Evolutionary conservation across 1,140 invertebrate genomes (phyloP), one percentile per base, ranked within the genome.

Genomic region (Drosophila subobscura): DNA sequence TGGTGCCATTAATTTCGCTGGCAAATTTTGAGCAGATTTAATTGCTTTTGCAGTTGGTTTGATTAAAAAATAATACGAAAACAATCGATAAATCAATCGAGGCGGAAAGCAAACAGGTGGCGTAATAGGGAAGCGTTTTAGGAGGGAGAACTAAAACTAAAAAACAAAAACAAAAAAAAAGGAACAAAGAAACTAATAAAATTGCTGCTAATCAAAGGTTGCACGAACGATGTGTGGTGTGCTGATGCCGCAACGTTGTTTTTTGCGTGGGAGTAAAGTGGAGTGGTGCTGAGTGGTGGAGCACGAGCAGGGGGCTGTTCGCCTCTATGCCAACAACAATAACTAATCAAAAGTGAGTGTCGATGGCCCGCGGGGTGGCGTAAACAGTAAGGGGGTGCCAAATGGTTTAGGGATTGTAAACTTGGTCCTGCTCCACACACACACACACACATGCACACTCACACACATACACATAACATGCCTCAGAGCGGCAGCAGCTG

Each of bases 161-260:
- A 46, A 37, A 63, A 52, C 33, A 50, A 37, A 10, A 37, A 46
- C 3, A 54, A 54, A 42, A 49, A 23, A 56, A 40, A 25, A 50
- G n/a, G 14, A 68, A 23, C 22, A 58, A 57, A 23, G 23, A 5
- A 79, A 56, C 46, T 42, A 61, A 54, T 59, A 44, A 85, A 80
- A 86, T 86, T 77, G 73, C 64, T 54, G 60, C 81, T 86, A 85
- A 85, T 85, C 80, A 85, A 86, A 86, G 77, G 50, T 67, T 55
- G 73, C 80, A 86, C 77, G 80, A 85, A 86, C 77, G 58, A 77
- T 80, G 64, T 64, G 50, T n/a, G 51, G 37, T 46, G 60, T 10
- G 22, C 33, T 37, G 33, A 12, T 37, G 33, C 33, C 33, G 12
- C 10, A 10, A 4, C 33, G 33, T 3, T 37, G 10, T 37, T 27